Conservation (phyloP, 2,888 invertebrate species). For the Mythimna impura region DNA sequence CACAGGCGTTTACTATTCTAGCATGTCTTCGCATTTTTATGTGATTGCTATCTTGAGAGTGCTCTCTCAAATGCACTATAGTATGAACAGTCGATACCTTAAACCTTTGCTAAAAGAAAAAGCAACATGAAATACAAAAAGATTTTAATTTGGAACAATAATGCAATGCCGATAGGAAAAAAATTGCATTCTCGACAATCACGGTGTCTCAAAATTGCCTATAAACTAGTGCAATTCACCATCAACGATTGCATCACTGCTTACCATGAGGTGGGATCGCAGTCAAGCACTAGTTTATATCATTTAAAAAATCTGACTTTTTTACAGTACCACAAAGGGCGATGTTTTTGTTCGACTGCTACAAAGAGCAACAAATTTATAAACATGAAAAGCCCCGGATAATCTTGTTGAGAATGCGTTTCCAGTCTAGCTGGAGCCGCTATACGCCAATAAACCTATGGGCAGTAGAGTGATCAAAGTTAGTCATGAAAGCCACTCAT, state of each 20-base stretch:
- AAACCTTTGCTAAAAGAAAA: neutral
- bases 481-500: neutral
- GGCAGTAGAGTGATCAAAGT: conserved; percentile 6
- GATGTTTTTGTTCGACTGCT: neutral
- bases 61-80: neutral
- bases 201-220: neutral
- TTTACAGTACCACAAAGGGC: no score
- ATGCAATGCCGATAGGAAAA: neutral
- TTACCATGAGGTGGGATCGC: no score
- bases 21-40: conserved; percentile 3
- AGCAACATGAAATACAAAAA: neutral
- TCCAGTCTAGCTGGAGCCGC: neutral
- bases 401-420: neutral
- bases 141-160: neutral
- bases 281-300: no score
- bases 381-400: neutral
- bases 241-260: no score
- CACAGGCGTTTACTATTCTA: neutral
- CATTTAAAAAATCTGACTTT: no score
- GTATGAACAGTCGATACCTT: neutral
- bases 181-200: neutral
- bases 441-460: no score
- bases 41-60: conserved; percentile 20
- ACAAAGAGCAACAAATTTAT: neutral
- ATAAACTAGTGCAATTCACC: no score